Base-by-base conservation (phyloP, 2,888 invertebrate species). In the Cybosia mesomella region DNA sequence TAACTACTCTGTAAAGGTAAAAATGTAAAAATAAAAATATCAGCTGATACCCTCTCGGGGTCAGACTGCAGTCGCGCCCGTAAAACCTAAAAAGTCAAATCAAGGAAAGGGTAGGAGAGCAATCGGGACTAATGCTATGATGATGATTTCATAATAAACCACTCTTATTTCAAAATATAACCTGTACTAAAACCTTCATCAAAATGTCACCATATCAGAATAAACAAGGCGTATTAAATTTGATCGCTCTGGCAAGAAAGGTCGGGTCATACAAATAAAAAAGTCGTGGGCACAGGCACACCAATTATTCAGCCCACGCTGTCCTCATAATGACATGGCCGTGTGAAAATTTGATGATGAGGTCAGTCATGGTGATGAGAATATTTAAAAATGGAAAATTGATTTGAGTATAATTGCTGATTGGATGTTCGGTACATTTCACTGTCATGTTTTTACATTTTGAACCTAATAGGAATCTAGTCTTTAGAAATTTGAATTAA, bases 261-360 rank as follows among this genome's bases (percentile, higher is more conserved):
- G 90, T 89, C 85, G 81, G 86, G 87, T 90, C 88, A 86, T 85
- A 87, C 85, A 85, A 86, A 87, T 82, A 83, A 85, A 87, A 84
- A 82, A 53, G 60, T 58, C 83, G 87, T 88, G 86, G 88, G 88
- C 80, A 77, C 73, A 70, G 87, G 86, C 79, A 79, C 80, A 85
- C 77, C 79, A 77, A 83, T 81, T 74, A 79, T 74, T 82, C 71
- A 81, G 67, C 81, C 80, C 68, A 79, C 79, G 66, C 71, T 73
- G 68, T 66, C 68, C 67, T 74, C 76, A 69, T 78, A 80, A 75
- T 76, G 70, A 76, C 76, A 58, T 70, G 64, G 21, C 59, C 77
- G 71, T 80, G 81, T 77, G 77, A 79, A 79, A 72, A 75, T 72
- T 63, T 54, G 63, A 58, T 67, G 71, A 75, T 74, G 74, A 70